Conservation (phyloP, 2,888 invertebrate species). For the Clivina fossor region DNA sequence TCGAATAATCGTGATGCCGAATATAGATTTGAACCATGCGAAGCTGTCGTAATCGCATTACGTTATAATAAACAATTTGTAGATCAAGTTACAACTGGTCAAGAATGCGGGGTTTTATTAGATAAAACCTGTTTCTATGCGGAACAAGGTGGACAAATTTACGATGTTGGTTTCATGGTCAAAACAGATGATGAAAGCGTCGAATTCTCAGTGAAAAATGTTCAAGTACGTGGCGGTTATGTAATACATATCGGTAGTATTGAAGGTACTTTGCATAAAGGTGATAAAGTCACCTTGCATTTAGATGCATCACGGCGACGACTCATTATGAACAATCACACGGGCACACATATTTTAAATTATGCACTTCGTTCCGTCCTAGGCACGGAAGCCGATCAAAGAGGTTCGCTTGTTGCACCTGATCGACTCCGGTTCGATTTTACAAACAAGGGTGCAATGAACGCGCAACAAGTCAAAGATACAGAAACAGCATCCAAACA, state of each 20-base stretch:
- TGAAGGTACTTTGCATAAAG: slow-evolving; percentile 80
- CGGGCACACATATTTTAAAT: slow-evolving; percentile 96
- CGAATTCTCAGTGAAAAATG: slow-evolving; percentile 90
- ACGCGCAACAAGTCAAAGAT: slow-evolving; percentile 81
- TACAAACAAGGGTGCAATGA: slow-evolving; percentile 91
- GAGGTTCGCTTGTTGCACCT: slow-evolving; percentile 96
- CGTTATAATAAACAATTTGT: slow-evolving; percentile 83
- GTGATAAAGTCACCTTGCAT: slow-evolving; percentile 79
- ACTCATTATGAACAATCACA: slow-evolving; percentile 98
- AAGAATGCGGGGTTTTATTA: slow-evolving; percentile 88
- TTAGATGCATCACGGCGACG: slow-evolving; percentile 84
- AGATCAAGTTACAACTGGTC: slow-evolving; percentile 74
- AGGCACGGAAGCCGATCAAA: slow-evolving; percentile 89
- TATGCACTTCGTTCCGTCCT: slow-evolving; percentile 89
- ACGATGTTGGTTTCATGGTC: slow-evolving; percentile 89
- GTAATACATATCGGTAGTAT: slow-evolving; percentile 90
- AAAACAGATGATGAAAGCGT: slow-evolving; percentile 81
- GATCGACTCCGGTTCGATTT: slow-evolving; percentile 98
- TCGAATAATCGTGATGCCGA: slow-evolving; percentile 66
- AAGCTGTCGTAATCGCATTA: slow-evolving; percentile 79
- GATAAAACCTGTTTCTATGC: slow-evolving; percentile 96
- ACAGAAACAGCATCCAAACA: slow-evolving; percentile 79
- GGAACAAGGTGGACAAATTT: slow-evolving; percentile 98
- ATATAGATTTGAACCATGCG: slow-evolving; percentile 75
- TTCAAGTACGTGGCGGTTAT: slow-evolving; percentile 94